Conservation (phyloP, 2,797 vertebrate genomes). For the Pseudochaenichthys georgianus region DNA sequence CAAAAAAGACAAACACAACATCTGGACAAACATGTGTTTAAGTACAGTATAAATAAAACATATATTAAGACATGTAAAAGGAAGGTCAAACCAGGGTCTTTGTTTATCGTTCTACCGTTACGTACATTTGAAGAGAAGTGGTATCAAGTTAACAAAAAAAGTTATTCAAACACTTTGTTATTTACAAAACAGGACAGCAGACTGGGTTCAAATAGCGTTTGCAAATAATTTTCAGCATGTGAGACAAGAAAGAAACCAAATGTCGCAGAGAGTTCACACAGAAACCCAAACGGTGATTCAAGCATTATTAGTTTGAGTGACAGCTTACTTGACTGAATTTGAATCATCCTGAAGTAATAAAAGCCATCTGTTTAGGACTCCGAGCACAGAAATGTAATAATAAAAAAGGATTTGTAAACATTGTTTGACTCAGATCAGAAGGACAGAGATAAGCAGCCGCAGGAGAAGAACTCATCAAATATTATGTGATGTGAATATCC, state of each 20-base stretch:
- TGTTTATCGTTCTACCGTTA: constrained; percentile 54
- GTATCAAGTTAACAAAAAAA: constrained; percentile 51
- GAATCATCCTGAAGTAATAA: constrained; percentile 7
- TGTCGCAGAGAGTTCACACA: background rate
- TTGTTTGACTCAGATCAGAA: constrained; percentile 29
- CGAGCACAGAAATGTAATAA: background rate
- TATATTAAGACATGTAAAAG: constrained; percentile 68
- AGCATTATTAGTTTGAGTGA: constrained; percentile 6
- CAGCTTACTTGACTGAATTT: background rate
- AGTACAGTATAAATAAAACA: constrained; percentile 77
- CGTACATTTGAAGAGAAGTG: constrained; percentile 51
- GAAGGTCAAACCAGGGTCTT: constrained; percentile 54
- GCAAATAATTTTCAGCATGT: constrained; percentile 6
- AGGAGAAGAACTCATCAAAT: constrained; percentile 18
- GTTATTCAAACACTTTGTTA: constrained; percentile 58
- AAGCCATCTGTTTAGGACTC: background rate
- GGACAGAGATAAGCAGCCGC: constrained; percentile 20
- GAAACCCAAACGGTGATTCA: background rate
- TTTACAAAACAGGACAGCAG: constrained; percentile 63
- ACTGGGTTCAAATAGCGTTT: constrained; percentile 34
- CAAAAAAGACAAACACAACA: constrained; percentile 61
- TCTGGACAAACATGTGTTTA: constrained; percentile 49
- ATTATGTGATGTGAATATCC: background rate
- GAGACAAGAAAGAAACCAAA: background rate
- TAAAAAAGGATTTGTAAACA: constrained; percentile 37